Conservation (phyloP, 1,140 invertebrate genomes). For the Drosophila varians region DNA sequence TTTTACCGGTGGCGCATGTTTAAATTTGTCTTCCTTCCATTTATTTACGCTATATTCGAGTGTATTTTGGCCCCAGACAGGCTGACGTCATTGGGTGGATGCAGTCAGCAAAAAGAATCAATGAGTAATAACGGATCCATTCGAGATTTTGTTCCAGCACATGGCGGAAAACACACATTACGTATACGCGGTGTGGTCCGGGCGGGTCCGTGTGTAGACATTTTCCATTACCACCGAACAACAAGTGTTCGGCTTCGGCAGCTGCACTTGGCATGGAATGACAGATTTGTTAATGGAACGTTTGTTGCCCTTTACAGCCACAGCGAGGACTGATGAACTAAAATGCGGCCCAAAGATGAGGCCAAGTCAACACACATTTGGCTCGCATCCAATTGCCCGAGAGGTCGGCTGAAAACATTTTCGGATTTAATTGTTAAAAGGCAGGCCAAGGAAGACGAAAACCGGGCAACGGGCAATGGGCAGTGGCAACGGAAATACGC, state of each 20-base stretch:
- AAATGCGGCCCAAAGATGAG: slow-evolving; percentile 36
- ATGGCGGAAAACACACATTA: slow-evolving; percentile 25
- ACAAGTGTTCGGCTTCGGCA: slow-evolving; percentile 24
- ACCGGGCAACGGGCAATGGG: neutral
- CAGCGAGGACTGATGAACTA: slow-evolving; percentile 14
- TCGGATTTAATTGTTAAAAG: slow-evolving; percentile 40
- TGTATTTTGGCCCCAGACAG: slow-evolving; percentile 37
- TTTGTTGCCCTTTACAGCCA: slow-evolving; percentile 60
- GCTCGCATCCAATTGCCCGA: slow-evolving; percentile 34
- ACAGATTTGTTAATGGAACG: slow-evolving; percentile 42
- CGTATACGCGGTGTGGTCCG: slow-evolving; percentile 35
- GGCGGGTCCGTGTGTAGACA: neutral
- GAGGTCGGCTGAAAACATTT: slow-evolving; percentile 28
- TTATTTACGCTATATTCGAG: slow-evolving; percentile 30
- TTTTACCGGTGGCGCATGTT: slow-evolving; percentile 41
- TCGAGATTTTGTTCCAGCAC: slow-evolving; percentile 21
- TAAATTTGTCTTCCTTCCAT: slow-evolving; percentile 31
- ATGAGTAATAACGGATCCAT: slow-evolving; percentile 17
- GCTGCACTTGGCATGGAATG: slow-evolving; percentile 46
- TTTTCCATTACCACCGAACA: neutral
- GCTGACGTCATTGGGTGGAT: slow-evolving; percentile 52
- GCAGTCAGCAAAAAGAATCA: slow-evolving; percentile 29
- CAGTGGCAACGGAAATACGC: slow-evolving; percentile 32
- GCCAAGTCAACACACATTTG: slow-evolving; percentile 62
- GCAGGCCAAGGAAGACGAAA: slow-evolving; percentile 16